Percentiles rank a stretch among this genome's conserved stretches.
phyloP scores from a whole-genome alignment of 2,888 invertebrate species.

The Desoria tigrina region DNA sequence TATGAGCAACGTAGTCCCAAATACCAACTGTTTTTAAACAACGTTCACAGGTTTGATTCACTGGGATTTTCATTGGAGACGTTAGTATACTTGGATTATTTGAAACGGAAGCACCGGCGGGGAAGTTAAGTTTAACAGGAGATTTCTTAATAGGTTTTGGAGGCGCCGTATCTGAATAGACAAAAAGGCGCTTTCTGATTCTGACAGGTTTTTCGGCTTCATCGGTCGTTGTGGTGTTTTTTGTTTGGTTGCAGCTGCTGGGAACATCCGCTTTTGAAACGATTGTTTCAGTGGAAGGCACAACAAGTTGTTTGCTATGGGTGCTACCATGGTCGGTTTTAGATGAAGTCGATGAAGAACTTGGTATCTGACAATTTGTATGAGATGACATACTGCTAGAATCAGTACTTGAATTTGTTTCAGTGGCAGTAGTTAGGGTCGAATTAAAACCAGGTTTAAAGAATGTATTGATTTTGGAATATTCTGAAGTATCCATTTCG shows the following conservation, averaged over 20 bases:
- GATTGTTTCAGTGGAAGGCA: too few species aligned
- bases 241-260: too few species aligned
- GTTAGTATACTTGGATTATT: not conserved
- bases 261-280: too few species aligned
- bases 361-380: too few species aligned
- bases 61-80: slow-evolving; percentile 35
- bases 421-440: not conserved
- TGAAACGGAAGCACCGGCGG: too few species aligned
- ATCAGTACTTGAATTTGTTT: not conserved
- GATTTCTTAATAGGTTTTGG: not conserved
- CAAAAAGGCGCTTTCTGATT: not conserved
- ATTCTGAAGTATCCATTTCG: slow-evolving; percentile 33
- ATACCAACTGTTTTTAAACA: slow-evolving; percentile 67
- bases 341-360: too few species aligned
- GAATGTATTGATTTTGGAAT: slow-evolving; percentile 41
- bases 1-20: slow-evolving; percentile 70
- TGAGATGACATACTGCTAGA: not conserved
- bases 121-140: not conserved
- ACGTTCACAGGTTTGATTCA: slow-evolving; percentile 63
- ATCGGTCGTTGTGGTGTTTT: not conserved
- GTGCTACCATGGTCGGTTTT: too few species aligned
- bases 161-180: not conserved
- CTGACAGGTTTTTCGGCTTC: not conserved
- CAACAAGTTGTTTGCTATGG: too few species aligned
- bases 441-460: slow-evolving; percentile 30